Evolutionary conservation across 2,113 vertebrate genomes (phyloP).

Genomic region (Collichthys lucidus): DNA sequence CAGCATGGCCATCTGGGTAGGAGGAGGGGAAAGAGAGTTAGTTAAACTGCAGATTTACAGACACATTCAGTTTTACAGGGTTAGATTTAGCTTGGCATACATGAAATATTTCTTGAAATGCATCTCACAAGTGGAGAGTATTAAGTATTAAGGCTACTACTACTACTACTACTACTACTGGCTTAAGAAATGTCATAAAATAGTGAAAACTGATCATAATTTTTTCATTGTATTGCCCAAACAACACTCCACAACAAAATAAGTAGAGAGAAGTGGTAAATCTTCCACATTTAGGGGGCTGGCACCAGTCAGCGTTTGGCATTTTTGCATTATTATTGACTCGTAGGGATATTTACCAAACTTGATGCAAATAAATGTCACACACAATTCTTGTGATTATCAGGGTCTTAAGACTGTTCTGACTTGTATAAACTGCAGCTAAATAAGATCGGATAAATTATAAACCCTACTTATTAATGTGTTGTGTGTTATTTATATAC

Average conservation of each 20-base stretch:
- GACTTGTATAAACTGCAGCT: not conserved
- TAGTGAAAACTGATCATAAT: not conserved
- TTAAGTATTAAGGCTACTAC: not conserved
- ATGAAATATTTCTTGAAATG: not conserved
- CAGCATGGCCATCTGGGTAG: constrained; percentile 95
- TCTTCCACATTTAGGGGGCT: not conserved
- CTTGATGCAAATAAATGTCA: not conserved
- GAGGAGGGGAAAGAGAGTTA: constrained; percentile 37
- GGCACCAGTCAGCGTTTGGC: not conserved
- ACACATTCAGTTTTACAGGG: not conserved
- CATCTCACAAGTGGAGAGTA: not conserved
- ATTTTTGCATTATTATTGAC: not conserved
- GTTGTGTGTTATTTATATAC: not conserved
- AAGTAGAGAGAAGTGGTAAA: not conserved
- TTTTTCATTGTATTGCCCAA: not conserved
- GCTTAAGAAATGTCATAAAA: not conserved
- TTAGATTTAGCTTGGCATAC: not conserved
- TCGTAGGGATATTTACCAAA: not conserved
- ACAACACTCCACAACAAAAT: not conserved
- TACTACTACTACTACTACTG: not conserved
- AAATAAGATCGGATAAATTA: not conserved
- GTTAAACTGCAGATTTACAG: not conserved
- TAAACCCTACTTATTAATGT: not conserved
- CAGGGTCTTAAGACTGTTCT: not conserved
- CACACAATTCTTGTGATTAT: not conserved